Conservation (phyloP, 1,140 invertebrate species). For the Drosophila seguyi region DNA sequence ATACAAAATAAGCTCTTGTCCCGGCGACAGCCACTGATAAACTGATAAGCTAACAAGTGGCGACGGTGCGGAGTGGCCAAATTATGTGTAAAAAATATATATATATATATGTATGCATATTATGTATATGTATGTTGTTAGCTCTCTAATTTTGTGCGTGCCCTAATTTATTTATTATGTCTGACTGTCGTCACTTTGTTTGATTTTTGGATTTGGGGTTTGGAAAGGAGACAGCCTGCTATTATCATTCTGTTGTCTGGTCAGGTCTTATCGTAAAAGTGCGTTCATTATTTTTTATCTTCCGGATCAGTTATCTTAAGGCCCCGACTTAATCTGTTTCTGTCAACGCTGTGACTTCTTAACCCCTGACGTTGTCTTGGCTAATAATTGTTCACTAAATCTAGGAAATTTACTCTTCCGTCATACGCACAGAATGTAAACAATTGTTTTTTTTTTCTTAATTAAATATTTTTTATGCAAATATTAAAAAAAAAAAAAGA, state of each 20-base stretch:
- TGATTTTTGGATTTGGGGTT: neutral
- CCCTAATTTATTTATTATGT: neutral
- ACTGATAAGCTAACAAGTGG: constrained; percentile 12
- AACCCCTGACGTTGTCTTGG: neutral
- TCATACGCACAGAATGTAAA: neutral
- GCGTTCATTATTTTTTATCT: neutral
- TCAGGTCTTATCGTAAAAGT: neutral
- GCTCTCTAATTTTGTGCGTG: constrained; percentile 4
- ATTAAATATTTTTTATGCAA: no score
- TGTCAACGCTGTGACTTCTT: neutral
- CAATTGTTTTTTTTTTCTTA: no score
- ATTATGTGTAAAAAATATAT: neutral
- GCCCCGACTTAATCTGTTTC: neutral
- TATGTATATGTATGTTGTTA: neutral
- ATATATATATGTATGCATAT: neutral
- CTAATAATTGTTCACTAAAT: neutral
- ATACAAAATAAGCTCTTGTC: neutral
- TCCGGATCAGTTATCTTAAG: neutral
- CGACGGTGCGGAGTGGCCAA: neutral
- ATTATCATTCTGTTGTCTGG: neutral
- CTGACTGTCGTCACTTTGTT: neutral
- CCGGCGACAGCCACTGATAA: neutral
- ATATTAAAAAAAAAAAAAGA: no score
- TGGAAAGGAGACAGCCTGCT: neutral
- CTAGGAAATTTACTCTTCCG: neutral